Conservation (phyloP, 2,113 vertebrate genomes). For the Labeo catla region DNA sequence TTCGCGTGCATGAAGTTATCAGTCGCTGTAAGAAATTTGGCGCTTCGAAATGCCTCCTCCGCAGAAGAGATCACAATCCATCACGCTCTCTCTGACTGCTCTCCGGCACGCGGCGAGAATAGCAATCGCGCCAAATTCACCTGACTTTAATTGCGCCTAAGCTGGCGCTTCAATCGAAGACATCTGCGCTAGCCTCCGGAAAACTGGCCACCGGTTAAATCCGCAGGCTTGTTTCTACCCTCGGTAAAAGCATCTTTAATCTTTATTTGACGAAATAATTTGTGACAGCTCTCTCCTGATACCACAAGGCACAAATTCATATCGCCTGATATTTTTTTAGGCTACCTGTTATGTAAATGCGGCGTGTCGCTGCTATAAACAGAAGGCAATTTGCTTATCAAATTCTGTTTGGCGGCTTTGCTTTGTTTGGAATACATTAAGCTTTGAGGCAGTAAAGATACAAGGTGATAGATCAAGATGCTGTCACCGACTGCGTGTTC, state of each 20-base stretch:
- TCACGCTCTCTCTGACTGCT: slow-evolving; percentile 67
- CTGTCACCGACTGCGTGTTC: slow-evolving; percentile 51
- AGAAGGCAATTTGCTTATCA: slow-evolving; percentile 66
- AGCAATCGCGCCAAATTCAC: slow-evolving; percentile 77
- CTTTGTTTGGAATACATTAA: slow-evolving; percentile 68
- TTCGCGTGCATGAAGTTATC: slow-evolving; percentile 85
- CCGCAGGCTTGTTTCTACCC: slow-evolving; percentile 38
- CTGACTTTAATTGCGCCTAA: slow-evolving; percentile 76
- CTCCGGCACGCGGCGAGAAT: slow-evolving; percentile 70
- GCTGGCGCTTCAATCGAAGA: slow-evolving; percentile 63
- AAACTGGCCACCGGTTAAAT: slow-evolving; percentile 43
- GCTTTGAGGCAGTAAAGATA: slow-evolving; percentile 62
- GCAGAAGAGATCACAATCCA: slow-evolving; percentile 78
- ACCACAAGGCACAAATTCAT: slow-evolving; percentile 53
- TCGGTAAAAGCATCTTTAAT: slow-evolving; percentile 55
- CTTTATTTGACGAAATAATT: slow-evolving; percentile 68
- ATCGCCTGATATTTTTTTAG: slow-evolving; percentile 49
- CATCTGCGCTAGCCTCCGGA: slow-evolving; percentile 55
- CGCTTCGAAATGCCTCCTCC: slow-evolving; percentile 73
- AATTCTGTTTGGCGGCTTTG: slow-evolving; percentile 63
- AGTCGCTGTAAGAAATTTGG: slow-evolving; percentile 76
- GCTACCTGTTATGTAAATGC: slow-evolving; percentile 54
- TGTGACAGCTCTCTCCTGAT: slow-evolving; percentile 50
- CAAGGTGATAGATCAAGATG: slow-evolving; percentile 69
- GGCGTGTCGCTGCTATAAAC: slow-evolving; percentile 52